Evolutionary conservation across 2,888 invertebrate genomes (phyloP), one percentile per base, ranked within the genome.

Genomic region (Mesorhabditis spiculigera): DNA sequence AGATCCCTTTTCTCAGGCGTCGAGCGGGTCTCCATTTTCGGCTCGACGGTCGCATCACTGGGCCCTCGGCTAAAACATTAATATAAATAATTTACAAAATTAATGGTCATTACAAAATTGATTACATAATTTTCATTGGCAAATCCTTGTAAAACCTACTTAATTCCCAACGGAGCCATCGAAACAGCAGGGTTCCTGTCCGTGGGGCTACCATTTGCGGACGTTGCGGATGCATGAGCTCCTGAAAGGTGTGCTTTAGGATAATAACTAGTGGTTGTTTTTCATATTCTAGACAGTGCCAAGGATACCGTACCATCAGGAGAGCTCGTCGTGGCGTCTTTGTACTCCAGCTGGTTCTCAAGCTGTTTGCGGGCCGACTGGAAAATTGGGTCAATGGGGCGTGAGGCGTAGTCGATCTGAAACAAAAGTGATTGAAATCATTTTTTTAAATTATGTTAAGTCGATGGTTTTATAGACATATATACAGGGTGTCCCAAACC

Each of bases 341-440:
- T 28, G 64, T 67, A 73, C 58, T 70, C 68, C 5, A 68, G 62
- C 5, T 68, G 65, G n/a, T 75, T 70, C 5, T 74, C 75, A 70
- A 81, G 70, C 70, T 81, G 76, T 62, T 79, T 80, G 5, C 82
- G 76, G 1, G 83, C 83, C 58, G 77, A 75, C 61, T 81, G 79
- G 74, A 83, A 83, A 65, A 83, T 83, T 41, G 82, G 80, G 70
- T 83, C 83, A 67, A 82, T 75, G 50, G 83, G 83, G 4, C 81
- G 77, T 5, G 81, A 78, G 13, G 83, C 78, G 73, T 76, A 83
- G 71, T 83, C 83, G 68, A 83, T 76, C 82, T 82, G 68, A 5
- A 28, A 28, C 28, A 28, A 50, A 50, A 50, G 8, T 50, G 58
- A 50, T 50, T n/a, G 8, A 10, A n/a, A 50, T 50, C 58, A 13